These are phyloP conservation scores for Camelus dromedarius DNA, from an alignment of 2,113 vertebrate genomes.

Conservation along the genomic window DNA sequence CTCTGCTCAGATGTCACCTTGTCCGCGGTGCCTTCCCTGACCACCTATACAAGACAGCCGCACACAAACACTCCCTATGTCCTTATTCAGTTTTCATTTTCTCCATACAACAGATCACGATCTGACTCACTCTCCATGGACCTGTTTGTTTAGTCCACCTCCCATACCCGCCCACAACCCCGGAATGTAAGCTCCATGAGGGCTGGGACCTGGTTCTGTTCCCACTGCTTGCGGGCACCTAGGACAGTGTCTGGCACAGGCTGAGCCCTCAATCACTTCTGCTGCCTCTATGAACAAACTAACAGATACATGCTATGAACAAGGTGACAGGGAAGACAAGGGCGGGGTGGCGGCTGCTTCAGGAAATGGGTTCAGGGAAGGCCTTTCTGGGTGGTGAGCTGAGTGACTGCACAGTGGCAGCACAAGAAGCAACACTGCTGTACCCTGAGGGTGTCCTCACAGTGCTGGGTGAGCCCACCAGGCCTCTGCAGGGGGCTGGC, in stretches of 20 bases:
- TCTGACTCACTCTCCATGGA: not conserved
- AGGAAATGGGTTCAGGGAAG: not conserved
- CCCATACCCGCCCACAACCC: not conserved
- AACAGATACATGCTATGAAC: not conserved
- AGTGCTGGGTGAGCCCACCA: not conserved
- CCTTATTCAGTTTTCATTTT: not conserved
- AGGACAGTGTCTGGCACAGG: not conserved
- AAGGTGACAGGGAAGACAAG: not conserved
- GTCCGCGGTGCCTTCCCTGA: not conserved
- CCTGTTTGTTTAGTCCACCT: not conserved
- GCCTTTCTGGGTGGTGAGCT: not conserved
- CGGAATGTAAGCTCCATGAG: not conserved
- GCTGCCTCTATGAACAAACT: not conserved
- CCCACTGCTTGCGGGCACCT: not conserved
- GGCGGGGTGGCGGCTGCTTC: not conserved
- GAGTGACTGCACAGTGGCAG: not conserved
- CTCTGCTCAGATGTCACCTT: not conserved
- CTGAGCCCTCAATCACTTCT: accelerated
- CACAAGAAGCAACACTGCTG: too few relatives aligned
- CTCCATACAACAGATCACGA: not conserved
- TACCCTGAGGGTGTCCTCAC: too few relatives aligned
- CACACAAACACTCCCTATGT: not conserved
- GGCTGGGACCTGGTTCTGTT: not conserved
- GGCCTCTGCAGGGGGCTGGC: not conserved
- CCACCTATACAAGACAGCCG: not conserved